These are phyloP conservation scores for Aphrophora alni DNA, from an alignment of 2,888 invertebrate genomes.

Conservation along the genomic window DNA sequence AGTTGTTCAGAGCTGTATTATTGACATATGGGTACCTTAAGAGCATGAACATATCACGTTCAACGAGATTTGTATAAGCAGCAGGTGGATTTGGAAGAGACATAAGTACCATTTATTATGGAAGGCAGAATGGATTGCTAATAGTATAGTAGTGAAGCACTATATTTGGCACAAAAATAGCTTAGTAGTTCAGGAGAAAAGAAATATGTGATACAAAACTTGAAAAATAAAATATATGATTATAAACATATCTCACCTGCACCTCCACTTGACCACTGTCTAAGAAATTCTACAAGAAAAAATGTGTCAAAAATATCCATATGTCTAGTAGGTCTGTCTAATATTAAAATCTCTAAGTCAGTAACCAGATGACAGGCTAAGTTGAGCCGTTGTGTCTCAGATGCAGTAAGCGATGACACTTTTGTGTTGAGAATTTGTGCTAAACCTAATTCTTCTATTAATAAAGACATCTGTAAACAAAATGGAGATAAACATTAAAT, in stretches of 20 bases:
- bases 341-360: slow-evolving; percentile 83
- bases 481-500: not conserved
- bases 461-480: slow-evolving; percentile 74
- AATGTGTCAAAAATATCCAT: slow-evolving; percentile 97
- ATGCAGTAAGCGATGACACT: slow-evolving; percentile 83
- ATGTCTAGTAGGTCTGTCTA: slow-evolving; percentile 87
- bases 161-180: too few relatives aligned
- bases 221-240: too few relatives aligned
- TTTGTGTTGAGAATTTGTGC: slow-evolving; percentile 88
- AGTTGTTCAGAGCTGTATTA: too few relatives aligned
- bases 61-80: too few relatives aligned
- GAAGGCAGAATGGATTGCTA: too few relatives aligned
- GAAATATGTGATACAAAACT: too few relatives aligned
- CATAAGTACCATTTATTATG: too few relatives aligned
- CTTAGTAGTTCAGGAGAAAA: too few relatives aligned
- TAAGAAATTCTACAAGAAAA: slow-evolving; percentile 90
- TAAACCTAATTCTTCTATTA: slow-evolving; percentile 90
- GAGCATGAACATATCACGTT: too few relatives aligned
- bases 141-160: too few relatives aligned
- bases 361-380: slow-evolving; percentile 88
- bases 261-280: slow-evolving; percentile 77
- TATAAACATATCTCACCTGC: slow-evolving; percentile 45
- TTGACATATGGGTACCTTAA: too few relatives aligned
- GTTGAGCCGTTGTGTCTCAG: slow-evolving; percentile 85
- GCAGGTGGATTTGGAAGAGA: too few relatives aligned